Base-by-base conservation (phyloP, 2,888 invertebrate genomes). In the Zelleria hepariella region DNA sequence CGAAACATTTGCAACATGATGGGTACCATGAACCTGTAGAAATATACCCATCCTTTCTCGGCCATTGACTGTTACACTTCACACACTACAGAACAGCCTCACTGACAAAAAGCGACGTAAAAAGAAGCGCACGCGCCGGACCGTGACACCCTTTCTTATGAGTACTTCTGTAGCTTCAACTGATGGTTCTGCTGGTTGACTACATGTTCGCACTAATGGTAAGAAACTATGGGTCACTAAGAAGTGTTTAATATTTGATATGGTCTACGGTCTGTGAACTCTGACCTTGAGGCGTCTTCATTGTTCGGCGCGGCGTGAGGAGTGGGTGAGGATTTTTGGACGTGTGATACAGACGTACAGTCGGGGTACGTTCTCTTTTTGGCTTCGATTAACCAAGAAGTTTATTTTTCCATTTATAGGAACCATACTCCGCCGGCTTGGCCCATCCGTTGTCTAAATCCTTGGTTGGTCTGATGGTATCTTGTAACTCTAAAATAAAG, bases 61-160 rank as follows among this genome's bases (percentile, higher is more conserved):
- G 51, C 51, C 51, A 23, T 51, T 20, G 54, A 26, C 54, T 25
- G 25, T 26, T 25, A 26, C 10, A 18, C 25, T n/a, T 24, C 18
- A 25, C 32, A 42, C 32, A 32, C 10, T 10, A 42, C 32, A 42
- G 15, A 42, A 42, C 32, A 42, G 32, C 32, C 2, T 42, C 32
- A 15, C 32, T 42, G 32, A 42, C 32, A 42, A 42, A 42, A 42
- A 42, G 32, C 32, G 32, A 3, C 15, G 32, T 42, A 48, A 57
- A 57, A 57, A 26, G 24, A 21, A 23, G 24, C 51, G 52, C 21
- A 59, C 42, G 58, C 59, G 49, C 54, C 65, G 59, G 62, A 62
- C 60, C 67, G 64, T 64, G 63, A 58, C 68, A 64, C 66, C 66
- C 69, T 65, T 62, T 60, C 63, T 63, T 59, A 32, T 10, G 32